A percentile compares a stretch with the other conserved stretches of the same genome.
These are phyloP conservation scores for Cryptotis parvus DNA, from an alignment of 2,113 vertebrate genomes.

Conservation along the genomic window DNA sequence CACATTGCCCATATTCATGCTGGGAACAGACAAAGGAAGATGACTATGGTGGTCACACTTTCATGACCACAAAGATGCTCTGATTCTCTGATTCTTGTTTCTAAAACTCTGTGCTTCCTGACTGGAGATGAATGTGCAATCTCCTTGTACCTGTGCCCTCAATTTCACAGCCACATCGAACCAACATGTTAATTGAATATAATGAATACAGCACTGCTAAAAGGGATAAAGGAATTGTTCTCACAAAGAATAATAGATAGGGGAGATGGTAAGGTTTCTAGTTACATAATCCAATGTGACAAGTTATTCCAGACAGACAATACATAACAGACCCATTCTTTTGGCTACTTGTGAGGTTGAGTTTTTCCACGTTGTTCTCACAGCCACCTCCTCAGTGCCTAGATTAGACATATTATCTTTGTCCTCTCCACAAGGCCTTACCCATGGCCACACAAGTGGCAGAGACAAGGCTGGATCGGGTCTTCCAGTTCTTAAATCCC, in stretches of 20 bases:
- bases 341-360: background rate
- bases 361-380: background rate
- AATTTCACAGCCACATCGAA: background rate
- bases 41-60: background rate
- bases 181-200: background rate
- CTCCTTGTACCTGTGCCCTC: background rate
- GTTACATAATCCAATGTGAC: background rate
- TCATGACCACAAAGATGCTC: background rate
- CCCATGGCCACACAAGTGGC: background rate
- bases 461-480: background rate
- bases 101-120: slow-evolving; percentile 4
- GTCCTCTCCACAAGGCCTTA: background rate
- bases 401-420: background rate
- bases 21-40: background rate
- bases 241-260: background rate
- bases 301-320: background rate
- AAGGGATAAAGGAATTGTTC: background rate
- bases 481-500: background rate
- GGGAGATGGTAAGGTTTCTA: background rate
- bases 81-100: background rate
- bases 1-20: background rate
- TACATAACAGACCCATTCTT: background rate
- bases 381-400: background rate
- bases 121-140: background rate
- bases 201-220: background rate